Evolutionary conservation across 2,113 vertebrate genomes (phyloP).

Genomic region (Amblyornis subalaris): DNA sequence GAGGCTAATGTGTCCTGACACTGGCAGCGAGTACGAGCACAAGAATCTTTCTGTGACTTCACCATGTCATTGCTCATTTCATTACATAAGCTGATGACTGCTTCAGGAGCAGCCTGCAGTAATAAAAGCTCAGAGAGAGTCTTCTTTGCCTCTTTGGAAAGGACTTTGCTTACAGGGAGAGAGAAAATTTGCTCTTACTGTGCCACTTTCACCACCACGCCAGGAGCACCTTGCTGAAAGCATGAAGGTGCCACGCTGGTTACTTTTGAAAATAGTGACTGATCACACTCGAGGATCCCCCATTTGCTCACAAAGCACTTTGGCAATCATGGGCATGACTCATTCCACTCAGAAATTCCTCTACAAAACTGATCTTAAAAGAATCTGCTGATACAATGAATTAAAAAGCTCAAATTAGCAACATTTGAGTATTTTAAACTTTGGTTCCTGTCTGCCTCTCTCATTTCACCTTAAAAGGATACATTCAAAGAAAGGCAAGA

Average conservation of each 20-base stretch:
- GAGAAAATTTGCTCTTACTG: neutral
- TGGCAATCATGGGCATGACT: neutral
- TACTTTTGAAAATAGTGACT: neutral
- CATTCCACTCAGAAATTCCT: neutral
- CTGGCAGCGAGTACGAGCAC: rapidly evolving
- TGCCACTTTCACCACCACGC: neutral
- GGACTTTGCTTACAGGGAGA: neutral
- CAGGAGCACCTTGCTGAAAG: neutral
- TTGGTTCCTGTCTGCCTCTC: neutral
- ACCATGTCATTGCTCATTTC: neutral
- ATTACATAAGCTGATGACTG: neutral
- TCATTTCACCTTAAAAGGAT: neutral
- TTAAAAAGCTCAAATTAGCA: neutral
- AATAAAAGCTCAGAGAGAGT: neutral
- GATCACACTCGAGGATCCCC: neutral
- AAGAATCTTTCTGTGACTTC: neutral
- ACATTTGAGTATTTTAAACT: neutral
- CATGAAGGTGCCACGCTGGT: rapidly evolving
- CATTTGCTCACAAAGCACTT: neutral
- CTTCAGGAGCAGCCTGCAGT: neutral
- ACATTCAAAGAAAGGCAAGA: neutral
- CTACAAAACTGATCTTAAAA: neutral
- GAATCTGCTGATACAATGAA: neutral
- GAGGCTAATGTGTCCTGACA: neutral
- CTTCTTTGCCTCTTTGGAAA: neutral